Evolutionary conservation across 2,888 invertebrate species (phyloP), one percentile per base, ranked within the genome.

Genomic region (Gortyna flavago): DNA sequence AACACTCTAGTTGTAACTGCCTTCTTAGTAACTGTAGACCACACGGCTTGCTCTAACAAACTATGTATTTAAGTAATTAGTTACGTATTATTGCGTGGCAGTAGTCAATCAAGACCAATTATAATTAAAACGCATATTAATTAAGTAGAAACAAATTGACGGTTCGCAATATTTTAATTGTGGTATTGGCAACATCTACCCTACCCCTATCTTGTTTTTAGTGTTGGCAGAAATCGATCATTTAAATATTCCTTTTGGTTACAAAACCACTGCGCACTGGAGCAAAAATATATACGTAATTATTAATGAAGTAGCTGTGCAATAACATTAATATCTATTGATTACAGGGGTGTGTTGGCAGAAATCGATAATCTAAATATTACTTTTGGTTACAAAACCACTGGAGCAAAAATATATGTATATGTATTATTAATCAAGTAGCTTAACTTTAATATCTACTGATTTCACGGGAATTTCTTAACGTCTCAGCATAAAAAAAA

Each of bases 1-100:
- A 59, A 82, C 25, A 70, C 25, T 54, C 18, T 61, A 72, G 21
- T 38, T 68, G 16, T 59, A 51, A 21, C 65, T 59, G 29, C 51
- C n/a, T 44, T 41, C 21, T 7, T 35, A 61, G 72, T 65, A 62
- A 18, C 61, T 61, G 16, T 54, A 66, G 81, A 81, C 77, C 81
- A 81, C 85, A 81, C 83, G 29, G 61, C 62, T 73, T 51, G 81
- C 48, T 73, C 51, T 48, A 61, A 72, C 64, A 75, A 81, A 82
- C 85, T 64, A 54, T 75, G 57, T 77, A 85, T 57, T 82, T 85
- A 85, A 54, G 59, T 85, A 65, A 81, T 84, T 84, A 75, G 85
- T 84, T 78, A 82, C 78, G 70, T 85, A 73, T 78, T 70, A 85
- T 77, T 84, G 69, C 69, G 54, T 81, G 44, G 72, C 32, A 48